phyloP scores from a whole-genome alignment of 1,140 invertebrate genomes.

The Hestina assimilis region DNA sequence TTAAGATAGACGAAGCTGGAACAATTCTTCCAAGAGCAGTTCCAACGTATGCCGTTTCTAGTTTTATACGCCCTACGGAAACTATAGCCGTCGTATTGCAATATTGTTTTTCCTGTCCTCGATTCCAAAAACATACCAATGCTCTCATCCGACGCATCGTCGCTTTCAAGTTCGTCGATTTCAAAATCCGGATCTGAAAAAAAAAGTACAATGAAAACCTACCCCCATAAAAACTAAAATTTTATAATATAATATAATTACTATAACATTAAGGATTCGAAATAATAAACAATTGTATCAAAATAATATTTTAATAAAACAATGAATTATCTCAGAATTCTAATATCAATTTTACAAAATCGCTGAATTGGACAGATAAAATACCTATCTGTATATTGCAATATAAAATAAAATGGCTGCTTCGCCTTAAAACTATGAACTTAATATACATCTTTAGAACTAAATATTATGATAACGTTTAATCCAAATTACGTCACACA shows the following conservation, averaged over 20 bases:
- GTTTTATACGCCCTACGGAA: constrained; percentile 48
- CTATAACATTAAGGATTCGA: background rate
- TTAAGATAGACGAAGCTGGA: constrained; percentile 46
- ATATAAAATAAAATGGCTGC: constrained; percentile 15
- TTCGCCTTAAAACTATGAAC: constrained; percentile 4
- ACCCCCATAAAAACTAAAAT: background rate
- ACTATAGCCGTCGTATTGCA: constrained; percentile 50
- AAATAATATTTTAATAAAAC: constrained; percentile 17
- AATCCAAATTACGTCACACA: too few species aligned
- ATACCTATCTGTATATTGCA: constrained; percentile 2
- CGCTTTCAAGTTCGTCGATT: constrained; percentile 15
- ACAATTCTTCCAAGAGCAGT: constrained; percentile 44
- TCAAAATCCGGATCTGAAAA: constrained; percentile 7
- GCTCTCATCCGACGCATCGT: constrained; percentile 27
- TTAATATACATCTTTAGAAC: background rate
- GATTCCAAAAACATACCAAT: constrained; percentile 45
- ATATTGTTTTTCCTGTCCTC: constrained; percentile 41
- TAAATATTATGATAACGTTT: background rate
- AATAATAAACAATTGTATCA: constrained; percentile 16
- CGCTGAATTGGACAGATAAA: constrained; percentile 7
- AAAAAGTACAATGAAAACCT: constrained; percentile 5
- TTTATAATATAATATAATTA: background rate
- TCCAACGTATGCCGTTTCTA: constrained; percentile 49
- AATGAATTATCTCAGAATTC: constrained; percentile 1
- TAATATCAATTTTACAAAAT: constrained; percentile 12